Percentiles rank a stretch among this genome's conserved stretches.
Conservation (phyloP, 2,113 vertebrate genomes). For the Regulus satrapa region DNA sequence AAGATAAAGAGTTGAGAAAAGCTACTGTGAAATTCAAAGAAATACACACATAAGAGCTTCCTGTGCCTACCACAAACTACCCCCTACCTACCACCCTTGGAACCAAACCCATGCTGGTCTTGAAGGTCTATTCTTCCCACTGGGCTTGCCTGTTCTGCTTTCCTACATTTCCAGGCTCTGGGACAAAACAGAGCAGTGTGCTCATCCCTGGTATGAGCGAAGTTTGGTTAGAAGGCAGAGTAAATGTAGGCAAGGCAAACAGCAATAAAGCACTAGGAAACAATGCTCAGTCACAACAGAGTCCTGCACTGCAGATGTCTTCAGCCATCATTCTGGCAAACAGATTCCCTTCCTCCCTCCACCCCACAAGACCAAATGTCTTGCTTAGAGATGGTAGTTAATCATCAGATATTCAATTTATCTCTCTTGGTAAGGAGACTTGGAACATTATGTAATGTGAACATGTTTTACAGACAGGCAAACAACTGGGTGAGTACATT, state of each 20-base stretch:
- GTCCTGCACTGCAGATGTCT: neutral
- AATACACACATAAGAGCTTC: rapidly evolving
- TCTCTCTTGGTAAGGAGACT: neutral
- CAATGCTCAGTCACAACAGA: neutral
- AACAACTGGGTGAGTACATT: neutral
- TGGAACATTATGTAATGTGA: neutral
- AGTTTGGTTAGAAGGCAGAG: neutral
- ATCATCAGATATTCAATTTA: neutral
- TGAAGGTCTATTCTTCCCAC: neutral
- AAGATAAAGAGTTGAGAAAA: neutral
- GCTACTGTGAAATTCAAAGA: neutral
- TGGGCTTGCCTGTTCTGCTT: neutral
- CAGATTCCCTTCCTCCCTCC: neutral
- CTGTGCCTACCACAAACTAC: neutral
- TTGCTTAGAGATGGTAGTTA: neutral
- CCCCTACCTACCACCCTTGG: neutral
- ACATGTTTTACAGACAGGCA: neutral
- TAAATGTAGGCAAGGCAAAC: neutral
- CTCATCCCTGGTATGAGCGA: neutral
- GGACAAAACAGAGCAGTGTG: rapidly evolving
- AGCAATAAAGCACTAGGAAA: neutral
- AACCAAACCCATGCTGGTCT: neutral
- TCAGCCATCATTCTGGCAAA: neutral
- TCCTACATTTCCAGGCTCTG: neutral
- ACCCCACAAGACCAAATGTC: neutral